phyloP scores from a whole-genome alignment of 2,888 invertebrate genomes.

The Stenichneumon culpator region DNA sequence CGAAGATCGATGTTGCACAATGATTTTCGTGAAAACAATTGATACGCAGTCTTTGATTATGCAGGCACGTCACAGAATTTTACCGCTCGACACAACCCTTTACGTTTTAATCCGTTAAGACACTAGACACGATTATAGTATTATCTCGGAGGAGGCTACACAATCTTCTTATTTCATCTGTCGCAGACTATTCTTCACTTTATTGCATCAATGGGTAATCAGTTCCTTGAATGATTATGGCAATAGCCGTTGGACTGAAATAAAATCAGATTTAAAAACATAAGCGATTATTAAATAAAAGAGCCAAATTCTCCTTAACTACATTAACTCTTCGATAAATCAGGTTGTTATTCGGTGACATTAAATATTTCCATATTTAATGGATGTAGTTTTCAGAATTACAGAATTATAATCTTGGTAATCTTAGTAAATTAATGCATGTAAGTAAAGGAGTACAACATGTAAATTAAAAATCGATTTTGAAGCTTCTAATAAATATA shows the following conservation, averaged over 20 bases:
- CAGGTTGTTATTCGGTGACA: neutral
- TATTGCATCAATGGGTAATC: conserved; percentile 36
- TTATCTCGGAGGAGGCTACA: conserved; percentile 18
- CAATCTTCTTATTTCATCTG: conserved; percentile 35
- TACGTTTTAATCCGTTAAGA: conserved; percentile 42
- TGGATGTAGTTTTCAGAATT: neutral
- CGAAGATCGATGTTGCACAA: neutral
- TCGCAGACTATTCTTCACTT: neutral
- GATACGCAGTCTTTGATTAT: conserved; percentile 14
- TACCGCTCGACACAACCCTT: conserved; percentile 18
- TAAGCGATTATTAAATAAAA: neutral
- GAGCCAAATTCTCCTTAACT: neutral
- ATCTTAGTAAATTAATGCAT: neutral
- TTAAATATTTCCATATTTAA: neutral
- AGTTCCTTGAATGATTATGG: conserved; percentile 22
- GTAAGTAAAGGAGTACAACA: neutral
- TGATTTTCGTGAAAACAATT: conserved; percentile 12
- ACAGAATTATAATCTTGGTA: too few relatives aligned
- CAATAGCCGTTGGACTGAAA: neutral
- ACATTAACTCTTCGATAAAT: neutral
- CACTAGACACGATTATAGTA: conserved; percentile 18
- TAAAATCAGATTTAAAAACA: conserved; percentile 16
- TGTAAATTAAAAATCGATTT: neutral
- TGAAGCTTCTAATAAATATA: neutral
- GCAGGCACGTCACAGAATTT: conserved; percentile 37